Percentiles rank a stretch among this genome's conserved stretches.
Conservation (phyloP, 2,797 vertebrate genomes). For the Lateolabrax maculatus region DNA sequence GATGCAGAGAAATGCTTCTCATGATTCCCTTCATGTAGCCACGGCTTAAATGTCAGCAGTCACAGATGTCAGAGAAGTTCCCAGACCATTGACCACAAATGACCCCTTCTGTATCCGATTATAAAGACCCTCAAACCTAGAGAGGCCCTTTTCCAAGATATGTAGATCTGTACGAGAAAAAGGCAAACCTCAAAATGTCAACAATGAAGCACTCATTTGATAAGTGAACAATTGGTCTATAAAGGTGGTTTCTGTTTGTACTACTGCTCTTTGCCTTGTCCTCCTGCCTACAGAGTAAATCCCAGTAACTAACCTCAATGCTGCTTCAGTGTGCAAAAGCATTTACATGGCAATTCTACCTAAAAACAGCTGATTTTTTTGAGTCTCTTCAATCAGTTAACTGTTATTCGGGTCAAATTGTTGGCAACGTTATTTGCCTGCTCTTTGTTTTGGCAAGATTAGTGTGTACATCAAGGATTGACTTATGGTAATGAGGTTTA, state of each 20-base stretch:
- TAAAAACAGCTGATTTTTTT: constrained; percentile 23
- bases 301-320: constrained; percentile 13
- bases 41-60: constrained; percentile 70
- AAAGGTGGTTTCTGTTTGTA: not conserved
- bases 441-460: constrained; percentile 56
- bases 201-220: constrained; percentile 20
- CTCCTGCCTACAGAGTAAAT: constrained; percentile 13
- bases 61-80: constrained; percentile 45
- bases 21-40: constrained; percentile 52
- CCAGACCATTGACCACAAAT: constrained; percentile 43
- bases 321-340: constrained; percentile 6
- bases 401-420: constrained; percentile 40
- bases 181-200: constrained; percentile 60
- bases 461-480: constrained; percentile 34
- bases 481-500: constrained; percentile 55
- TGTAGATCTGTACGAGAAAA: constrained; percentile 34
- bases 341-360: constrained; percentile 19
- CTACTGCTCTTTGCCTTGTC: constrained; percentile 8
- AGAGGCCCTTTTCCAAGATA: constrained; percentile 36
- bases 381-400: constrained; percentile 31
- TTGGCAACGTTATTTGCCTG: constrained; percentile 27
- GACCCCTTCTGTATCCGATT: constrained; percentile 48
- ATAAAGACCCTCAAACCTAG: constrained; percentile 37
- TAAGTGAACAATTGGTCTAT: not conserved
- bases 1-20: constrained; percentile 36